Evolutionary conservation across 2,113 vertebrate genomes (phyloP), one percentile per base, ranked within the genome.

Genomic region (Psophia crepitans): DNA sequence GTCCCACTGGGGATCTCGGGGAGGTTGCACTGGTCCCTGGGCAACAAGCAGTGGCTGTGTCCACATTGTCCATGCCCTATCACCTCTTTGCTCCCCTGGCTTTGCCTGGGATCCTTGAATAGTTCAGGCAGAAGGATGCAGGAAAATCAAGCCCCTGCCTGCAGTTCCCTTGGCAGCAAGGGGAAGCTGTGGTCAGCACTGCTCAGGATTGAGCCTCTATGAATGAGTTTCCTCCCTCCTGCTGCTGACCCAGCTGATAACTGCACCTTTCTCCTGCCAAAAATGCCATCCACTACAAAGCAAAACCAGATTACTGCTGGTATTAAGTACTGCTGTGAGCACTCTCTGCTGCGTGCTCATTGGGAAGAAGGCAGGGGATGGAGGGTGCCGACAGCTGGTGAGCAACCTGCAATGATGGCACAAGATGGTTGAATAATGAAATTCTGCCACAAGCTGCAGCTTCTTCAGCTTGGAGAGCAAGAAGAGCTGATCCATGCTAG

Each of bases 1-100:
- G 11, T 48, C 19, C 56, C 17, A 0, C 0, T 56, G 44, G 17
- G 41, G 20, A 7, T 27, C 24, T 44, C 8, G 39, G 21, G 75
- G 28, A 39, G 32, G 27, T 12, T 82, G 65, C n/a, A 37, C 26
- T 53, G 46, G 74, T 61, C 61, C 68, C 79, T 81, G 79, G 39
- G 43, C 37, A 73, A 23, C 0, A 0, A 53, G 20, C 28, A 43
- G 30, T 39, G 51, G 27, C 69, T 48, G 3, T 23, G 58, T 33
- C 48, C 11, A 1, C 58, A 18, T 27, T 84, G n/a, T 56, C 64
- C 16, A 1, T 64, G n/a, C 49, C 48, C 44, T 11, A 7, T 26
- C 57, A 32, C 23, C 43, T 48, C 43, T 30, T 64, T 69, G 6
- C 46, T 12, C 24, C 51, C 11, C 33, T 51, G 16, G 56, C 63